These are phyloP conservation scores for Beris chalybata DNA, from an alignment of 2,888 invertebrate genomes.

Conservation along the genomic window DNA sequence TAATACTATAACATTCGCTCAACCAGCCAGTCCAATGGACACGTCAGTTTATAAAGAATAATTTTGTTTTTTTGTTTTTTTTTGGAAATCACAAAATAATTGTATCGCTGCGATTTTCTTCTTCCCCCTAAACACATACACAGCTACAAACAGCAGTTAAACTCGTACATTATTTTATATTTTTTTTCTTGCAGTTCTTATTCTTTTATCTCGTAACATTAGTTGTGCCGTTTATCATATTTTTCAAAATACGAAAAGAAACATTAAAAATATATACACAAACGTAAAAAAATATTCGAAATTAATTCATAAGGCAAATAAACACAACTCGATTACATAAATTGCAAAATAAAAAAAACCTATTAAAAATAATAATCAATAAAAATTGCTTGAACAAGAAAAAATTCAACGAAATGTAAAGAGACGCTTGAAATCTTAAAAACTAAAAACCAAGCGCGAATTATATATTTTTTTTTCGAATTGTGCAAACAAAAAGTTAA, in stretches of 20 bases:
- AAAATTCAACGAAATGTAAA: background rate
- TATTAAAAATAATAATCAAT: background rate
- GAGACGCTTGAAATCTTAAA: background rate
- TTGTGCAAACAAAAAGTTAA: background rate
- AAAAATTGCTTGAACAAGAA: conserved; percentile 1
- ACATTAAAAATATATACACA: background rate
- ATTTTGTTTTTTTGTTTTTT: conserved; percentile 33
- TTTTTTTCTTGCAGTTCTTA: too few relatives aligned
- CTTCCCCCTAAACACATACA: conserved; percentile 10
- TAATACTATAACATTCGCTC: conserved; percentile 54
- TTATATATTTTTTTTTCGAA: background rate
- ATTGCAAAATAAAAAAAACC: background rate
- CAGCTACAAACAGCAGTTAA: too few relatives aligned
- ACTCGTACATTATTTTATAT: too few relatives aligned
- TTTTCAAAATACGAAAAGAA: background rate
- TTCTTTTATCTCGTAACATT: background rate
- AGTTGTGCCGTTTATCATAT: background rate
- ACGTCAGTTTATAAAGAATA: conserved; percentile 67
- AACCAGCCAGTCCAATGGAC: conserved; percentile 76
- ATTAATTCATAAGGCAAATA: background rate
- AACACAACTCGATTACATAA: background rate
- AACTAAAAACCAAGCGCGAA: background rate
- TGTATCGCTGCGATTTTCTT: conserved; percentile 22
- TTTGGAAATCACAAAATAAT: background rate
- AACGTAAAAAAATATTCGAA: background rate